Percentiles rank a stretch among this genome's conserved stretches.
Evolutionary conservation across 2,888 invertebrate genomes (phyloP).

Genomic region (Oscheius sp.): DNA sequence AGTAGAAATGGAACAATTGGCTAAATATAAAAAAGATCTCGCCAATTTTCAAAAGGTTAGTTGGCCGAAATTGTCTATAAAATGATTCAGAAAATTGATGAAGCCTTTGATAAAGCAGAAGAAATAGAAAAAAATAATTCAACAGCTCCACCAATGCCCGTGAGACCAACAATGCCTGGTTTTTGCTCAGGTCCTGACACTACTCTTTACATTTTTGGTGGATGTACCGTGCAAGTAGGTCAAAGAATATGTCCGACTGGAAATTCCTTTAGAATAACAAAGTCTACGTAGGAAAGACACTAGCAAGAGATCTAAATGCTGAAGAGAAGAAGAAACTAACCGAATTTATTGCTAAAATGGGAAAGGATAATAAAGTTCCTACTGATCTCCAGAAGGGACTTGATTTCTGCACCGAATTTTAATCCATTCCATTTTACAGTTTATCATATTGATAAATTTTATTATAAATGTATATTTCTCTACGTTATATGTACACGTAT

Average conservation of each 20-base stretch:
- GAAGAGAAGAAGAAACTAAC: conserved; percentile 64
- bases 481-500: neutral
- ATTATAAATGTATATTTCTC: neutral
- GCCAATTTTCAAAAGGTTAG: conserved; percentile 64
- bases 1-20: conserved; percentile 60
- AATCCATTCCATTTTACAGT: conserved; percentile 22
- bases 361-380: conserved; percentile 43
- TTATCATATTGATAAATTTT: neutral
- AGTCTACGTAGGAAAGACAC: conserved; percentile 65
- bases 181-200: conserved; percentile 69
- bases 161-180: conserved; percentile 62
- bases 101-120: conserved; percentile 66
- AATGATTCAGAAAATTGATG: conserved; percentile 62
- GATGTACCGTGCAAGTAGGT: conserved; percentile 68
- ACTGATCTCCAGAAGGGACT: conserved; percentile 51
- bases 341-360: conserved; percentile 62
- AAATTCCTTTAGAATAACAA: conserved; percentile 64
- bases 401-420: conserved; percentile 68
- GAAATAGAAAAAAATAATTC: conserved; percentile 59
- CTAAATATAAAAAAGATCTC: conserved; percentile 67
- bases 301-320: conserved; percentile 64
- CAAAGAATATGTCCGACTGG: no score
- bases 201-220: conserved; percentile 67
- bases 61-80: neutral
- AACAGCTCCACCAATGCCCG: conserved; percentile 64